Percentiles rank a stretch among this genome's conserved stretches.
Evolutionary conservation across 2,113 vertebrate genomes (phyloP).

Genomic region (Tauraco erythrolophus): DNA sequence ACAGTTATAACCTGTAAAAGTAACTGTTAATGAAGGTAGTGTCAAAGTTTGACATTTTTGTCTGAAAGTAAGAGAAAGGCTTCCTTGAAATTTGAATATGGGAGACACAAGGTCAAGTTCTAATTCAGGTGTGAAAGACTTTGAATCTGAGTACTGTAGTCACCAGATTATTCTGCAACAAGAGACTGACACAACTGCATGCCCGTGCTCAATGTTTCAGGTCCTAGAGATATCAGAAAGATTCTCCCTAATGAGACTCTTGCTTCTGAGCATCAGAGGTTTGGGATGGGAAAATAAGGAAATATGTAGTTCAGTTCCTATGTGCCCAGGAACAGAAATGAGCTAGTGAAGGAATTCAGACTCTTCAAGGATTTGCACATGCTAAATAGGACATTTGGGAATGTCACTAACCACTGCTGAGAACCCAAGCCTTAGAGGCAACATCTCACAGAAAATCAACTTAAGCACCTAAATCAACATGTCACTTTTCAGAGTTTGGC

Average conservation of each 20-base stretch:
- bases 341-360: background rate
- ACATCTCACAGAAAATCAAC: background rate
- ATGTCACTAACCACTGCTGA: background rate
- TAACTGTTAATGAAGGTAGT: background rate
- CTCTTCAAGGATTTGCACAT: background rate
- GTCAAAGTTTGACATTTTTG: background rate
- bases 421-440: background rate
- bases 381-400: background rate
- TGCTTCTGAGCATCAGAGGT: background rate
- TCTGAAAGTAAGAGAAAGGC: background rate
- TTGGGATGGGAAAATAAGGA: background rate
- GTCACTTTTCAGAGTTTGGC: background rate
- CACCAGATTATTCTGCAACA: background rate
- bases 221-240: background rate
- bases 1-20: background rate
- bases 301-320: background rate
- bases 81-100: background rate
- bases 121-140: background rate
- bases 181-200: background rate
- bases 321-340: background rate
- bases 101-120: background rate
- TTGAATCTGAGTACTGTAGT: background rate
- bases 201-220: background rate
- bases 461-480: background rate
- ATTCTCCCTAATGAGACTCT: background rate